Percentiles rank a stretch among this genome's conserved stretches.
phyloP scores from a whole-genome alignment of 35 echinoderm and acorn worm genomes.

The Nesometra sesokonis region DNA sequence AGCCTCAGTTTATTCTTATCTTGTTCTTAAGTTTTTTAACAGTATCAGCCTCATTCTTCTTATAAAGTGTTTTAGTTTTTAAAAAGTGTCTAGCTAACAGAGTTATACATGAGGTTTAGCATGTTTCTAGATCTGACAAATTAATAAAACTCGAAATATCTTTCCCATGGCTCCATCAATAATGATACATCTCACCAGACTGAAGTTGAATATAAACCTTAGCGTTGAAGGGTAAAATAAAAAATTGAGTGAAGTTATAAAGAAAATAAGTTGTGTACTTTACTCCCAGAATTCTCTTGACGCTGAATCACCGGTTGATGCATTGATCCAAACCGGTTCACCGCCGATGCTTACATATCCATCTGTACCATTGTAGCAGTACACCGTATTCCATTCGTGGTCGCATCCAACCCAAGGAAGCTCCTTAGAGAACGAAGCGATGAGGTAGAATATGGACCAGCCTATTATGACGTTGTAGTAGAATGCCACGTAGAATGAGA shows the following conservation, averaged over 20 bases:
- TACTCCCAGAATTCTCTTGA: slow-evolving; percentile 62
- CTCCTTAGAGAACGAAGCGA: slow-evolving; percentile 35
- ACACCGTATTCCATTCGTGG: slow-evolving; percentile 44
- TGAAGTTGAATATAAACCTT: neutral
- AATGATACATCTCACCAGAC: neutral
- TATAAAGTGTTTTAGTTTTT: too few species aligned
- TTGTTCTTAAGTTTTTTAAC: too few species aligned
- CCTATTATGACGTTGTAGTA: slow-evolving; percentile 66
- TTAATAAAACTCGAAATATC: too few species aligned
- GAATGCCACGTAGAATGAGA: slow-evolving; percentile 62
- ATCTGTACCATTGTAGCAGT: slow-evolving; percentile 33
- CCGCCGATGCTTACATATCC: slow-evolving; percentile 26
- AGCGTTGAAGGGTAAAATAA: neutral
- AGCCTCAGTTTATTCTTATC: too few species aligned
- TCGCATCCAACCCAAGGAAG: slow-evolving; percentile 50
- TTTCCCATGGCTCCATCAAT: neutral
- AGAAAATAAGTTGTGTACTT: neutral
- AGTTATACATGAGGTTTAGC: too few species aligned
- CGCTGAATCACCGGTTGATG: slow-evolving; percentile 18
- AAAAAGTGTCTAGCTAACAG: too few species aligned
- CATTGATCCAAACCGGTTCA: slow-evolving; percentile 6
- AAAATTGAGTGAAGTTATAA: too few species aligned
- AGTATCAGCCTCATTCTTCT: too few species aligned
- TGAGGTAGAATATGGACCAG: slow-evolving; percentile 66
- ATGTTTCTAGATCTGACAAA: too few species aligned